Percentiles rank a stretch among this genome's conserved stretches.
phyloP scores from a whole-genome alignment of 2,888 invertebrate species.

The Alloplasta piceator region DNA sequence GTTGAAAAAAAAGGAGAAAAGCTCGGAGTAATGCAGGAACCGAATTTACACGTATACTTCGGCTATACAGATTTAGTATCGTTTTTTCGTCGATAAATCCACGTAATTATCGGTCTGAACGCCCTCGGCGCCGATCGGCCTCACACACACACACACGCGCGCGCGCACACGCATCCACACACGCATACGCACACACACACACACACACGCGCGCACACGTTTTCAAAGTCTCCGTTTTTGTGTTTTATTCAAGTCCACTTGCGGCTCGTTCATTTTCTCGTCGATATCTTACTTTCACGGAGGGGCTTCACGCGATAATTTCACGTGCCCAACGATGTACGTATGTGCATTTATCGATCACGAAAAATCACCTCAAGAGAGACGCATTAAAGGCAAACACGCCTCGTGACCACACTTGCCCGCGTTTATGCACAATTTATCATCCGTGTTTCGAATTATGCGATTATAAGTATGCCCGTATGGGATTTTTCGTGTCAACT shows the following conservation, averaged over 20 bases:
- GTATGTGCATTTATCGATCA: conserved; percentile 48
- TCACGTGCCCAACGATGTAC: conserved; percentile 58
- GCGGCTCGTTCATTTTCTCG: conserved; percentile 2
- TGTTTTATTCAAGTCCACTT: background rate
- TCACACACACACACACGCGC: no score
- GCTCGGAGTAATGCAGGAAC: no score
- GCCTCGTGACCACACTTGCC: conserved; percentile 34
- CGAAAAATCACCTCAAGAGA: conserved; percentile 14
- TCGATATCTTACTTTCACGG: conserved; percentile 63
- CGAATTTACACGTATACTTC: conserved; percentile 33
- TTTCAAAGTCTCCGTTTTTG: conserved; percentile 1
- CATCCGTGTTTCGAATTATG: background rate
- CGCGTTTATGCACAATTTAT: conserved; percentile 47
- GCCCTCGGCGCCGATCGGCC: conserved; percentile 39
- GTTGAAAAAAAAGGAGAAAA: no score
- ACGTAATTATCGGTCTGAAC: conserved; percentile 60
- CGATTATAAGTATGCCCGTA: no score
- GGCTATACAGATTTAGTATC: conserved; percentile 46
- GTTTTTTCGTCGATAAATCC: conserved; percentile 60
- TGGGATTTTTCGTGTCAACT: no score
- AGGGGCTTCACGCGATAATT: conserved; percentile 51
- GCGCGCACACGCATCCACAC: no score
- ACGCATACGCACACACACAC: background rate
- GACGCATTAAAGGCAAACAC: conserved; percentile 40
- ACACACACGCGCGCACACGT: background rate